Percentiles rank a stretch among this genome's conserved stretches.
These are phyloP conservation scores for Nanger granti DNA, from an alignment of 2,113 vertebrate genomes.

Conservation along the genomic window DNA sequence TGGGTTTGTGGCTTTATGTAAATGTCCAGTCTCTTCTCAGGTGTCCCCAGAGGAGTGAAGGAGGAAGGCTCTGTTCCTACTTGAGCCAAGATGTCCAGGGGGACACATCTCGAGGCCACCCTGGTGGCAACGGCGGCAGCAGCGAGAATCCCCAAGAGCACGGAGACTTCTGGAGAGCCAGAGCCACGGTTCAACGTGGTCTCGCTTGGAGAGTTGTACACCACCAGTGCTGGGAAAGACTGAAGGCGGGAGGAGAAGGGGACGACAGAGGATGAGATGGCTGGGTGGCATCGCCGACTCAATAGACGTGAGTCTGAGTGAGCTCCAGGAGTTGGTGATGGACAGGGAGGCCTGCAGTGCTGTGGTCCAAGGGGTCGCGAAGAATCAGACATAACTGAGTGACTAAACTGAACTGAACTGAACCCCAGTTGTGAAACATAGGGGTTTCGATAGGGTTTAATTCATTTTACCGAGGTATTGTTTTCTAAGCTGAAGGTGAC, in stretches of 20 bases:
- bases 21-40: not conserved
- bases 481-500: not conserved
- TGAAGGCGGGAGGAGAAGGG: not conserved
- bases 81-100: not conserved
- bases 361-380: rapidly evolving
- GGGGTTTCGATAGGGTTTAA: not conserved
- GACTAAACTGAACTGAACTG: not conserved
- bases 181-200: not conserved
- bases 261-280: not conserved
- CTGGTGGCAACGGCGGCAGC: rapidly evolving
- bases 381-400: not conserved
- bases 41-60: not conserved
- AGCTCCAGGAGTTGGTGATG: not conserved
- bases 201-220: not conserved
- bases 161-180: not conserved
- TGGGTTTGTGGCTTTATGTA: not conserved
- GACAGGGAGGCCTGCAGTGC: not conserved
- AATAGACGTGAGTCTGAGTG: not conserved
- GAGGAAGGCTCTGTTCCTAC: not conserved
- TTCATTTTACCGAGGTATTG: not conserved
- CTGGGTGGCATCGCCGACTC: not conserved
- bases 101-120: not conserved
- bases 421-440: not conserved
- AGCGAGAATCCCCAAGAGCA: not conserved
- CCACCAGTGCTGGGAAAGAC: not conserved